Base-by-base conservation (phyloP, 2,888 invertebrate species). In the Eudasyphora cyanicolor region DNA sequence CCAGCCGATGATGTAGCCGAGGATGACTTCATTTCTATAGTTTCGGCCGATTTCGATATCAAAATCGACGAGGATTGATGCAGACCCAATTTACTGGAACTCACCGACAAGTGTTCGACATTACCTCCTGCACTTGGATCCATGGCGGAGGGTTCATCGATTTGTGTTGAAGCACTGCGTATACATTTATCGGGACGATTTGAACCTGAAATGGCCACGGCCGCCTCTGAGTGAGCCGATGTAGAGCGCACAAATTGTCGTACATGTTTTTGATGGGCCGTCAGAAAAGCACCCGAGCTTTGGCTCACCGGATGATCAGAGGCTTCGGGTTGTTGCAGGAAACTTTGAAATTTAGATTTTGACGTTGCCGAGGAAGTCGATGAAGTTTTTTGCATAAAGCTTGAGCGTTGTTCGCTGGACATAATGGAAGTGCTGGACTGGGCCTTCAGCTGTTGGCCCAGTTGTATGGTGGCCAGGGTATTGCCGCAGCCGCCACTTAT, bases 401-500 rank as follows among this genome's bases (percentile, higher is more conserved):
- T 88, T 75, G 88, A 87, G 12, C 91, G 87, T 74, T 91, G 90
- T 79, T 91, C 90, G 69, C 88, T 88, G 69, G 89, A 89, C 7
- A 90, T 88, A 70, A 92, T 91, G 69, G 92, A 91, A 12, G 91
- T 90, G 77, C 91, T 92, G 1, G 92, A 92, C 79, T 92, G 90
- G 0, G 92, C 91, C 83, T 92, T 92, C 29, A 91, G 82, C 82
- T 92, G 92, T 71, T 91, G 94, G 89, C 94, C 93, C 86, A 94
- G 91, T 7, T 87, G 87, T 0, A 86, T 85, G 0, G 89, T 87
- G 1, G 86, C 86, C 2, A 88, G 84, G 0, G 86, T 51, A 12
- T 67, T 60, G 6, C 85, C 83, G 0, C 85, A 82, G 27, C 71
- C 70, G 32, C 82, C 38, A 45, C 80, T 75, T 2, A 69, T 60